These are phyloP conservation scores for Calliphora vicina DNA, from an alignment of 1,140 invertebrate species.

Conservation along the genomic window DNA sequence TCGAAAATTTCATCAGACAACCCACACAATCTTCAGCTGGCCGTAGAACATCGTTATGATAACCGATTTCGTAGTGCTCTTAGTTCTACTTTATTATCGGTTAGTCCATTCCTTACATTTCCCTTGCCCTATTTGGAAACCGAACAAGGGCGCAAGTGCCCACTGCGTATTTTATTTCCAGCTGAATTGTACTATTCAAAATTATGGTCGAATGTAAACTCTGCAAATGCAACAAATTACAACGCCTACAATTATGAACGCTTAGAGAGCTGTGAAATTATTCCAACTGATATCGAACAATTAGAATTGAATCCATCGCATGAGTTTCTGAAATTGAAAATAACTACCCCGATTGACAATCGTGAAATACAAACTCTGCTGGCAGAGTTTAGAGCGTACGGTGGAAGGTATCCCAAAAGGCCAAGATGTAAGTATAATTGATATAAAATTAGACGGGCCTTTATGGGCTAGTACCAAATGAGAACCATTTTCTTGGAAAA, in stretches of 20 bases:
- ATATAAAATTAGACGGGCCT: neutral
- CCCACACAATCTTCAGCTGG: constrained; percentile 50
- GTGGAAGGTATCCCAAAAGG: constrained; percentile 71
- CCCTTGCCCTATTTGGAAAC: constrained; percentile 90
- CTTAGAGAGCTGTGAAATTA: constrained; percentile 46
- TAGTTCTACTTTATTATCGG: constrained; percentile 78
- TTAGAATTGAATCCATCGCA: constrained; percentile 66
- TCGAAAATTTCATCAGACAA: constrained; percentile 32
- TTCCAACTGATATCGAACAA: constrained; percentile 38
- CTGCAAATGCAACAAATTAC: neutral
- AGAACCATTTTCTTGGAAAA: too few species aligned
- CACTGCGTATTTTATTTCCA: constrained; percentile 80
- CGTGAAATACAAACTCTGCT: constrained; percentile 76
- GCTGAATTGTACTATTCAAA: constrained; percentile 81
- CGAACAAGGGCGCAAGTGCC: constrained; percentile 79
- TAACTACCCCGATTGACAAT: constrained; percentile 72
- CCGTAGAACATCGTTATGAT: constrained; percentile 70
- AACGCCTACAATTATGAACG: constrained; percentile 40
- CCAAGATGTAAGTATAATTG: constrained; percentile 51
- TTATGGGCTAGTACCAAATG: too few species aligned
- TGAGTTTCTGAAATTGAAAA: constrained; percentile 75
- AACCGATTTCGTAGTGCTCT: constrained; percentile 80
- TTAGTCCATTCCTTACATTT: constrained; percentile 87
- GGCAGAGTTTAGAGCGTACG: constrained; percentile 86
- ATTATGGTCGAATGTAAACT: constrained; percentile 60